phyloP scores from a whole-genome alignment of 2,888 invertebrate genomes.

The Nasonia oneida region DNA sequence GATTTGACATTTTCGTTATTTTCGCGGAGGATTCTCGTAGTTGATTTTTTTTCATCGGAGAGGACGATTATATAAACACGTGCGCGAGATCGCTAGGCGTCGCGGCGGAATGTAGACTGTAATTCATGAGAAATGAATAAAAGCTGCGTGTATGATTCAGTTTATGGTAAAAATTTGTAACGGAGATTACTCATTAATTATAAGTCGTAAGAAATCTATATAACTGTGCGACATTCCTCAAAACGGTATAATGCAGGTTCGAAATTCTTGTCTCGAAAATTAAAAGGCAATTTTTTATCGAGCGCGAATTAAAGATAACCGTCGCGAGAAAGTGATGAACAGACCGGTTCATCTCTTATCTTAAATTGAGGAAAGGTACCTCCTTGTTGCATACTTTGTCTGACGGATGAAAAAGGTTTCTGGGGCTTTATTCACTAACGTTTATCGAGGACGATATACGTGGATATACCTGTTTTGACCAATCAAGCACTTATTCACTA shows the following conservation, averaged over 20 bases:
- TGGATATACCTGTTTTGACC: no score
- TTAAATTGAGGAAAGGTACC: neutral
- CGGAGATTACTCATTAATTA: neutral
- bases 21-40: conserved; percentile 6
- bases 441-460: no score
- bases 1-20: conserved; percentile 37
- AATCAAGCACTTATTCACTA: no score
- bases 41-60: neutral
- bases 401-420: neutral
- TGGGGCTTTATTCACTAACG: no score
- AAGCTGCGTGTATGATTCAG: conserved; percentile 20
- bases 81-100: neutral
- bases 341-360: conserved; percentile 32
- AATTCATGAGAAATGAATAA: no score
- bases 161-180: conserved; percentile 6
- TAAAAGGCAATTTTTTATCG: conserved; percentile 43
- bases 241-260: neutral
- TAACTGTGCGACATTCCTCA: neutral
- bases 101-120: neutral
- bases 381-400: neutral
- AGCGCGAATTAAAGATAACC: conserved; percentile 22
- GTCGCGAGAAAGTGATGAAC: conserved; percentile 26
- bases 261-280: conserved; percentile 25
- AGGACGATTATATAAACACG: neutral
- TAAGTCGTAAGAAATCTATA: neutral